Evolutionary conservation across 2,113 vertebrate species (phyloP).

Genomic region (Paracyprichromis sp.): DNA sequence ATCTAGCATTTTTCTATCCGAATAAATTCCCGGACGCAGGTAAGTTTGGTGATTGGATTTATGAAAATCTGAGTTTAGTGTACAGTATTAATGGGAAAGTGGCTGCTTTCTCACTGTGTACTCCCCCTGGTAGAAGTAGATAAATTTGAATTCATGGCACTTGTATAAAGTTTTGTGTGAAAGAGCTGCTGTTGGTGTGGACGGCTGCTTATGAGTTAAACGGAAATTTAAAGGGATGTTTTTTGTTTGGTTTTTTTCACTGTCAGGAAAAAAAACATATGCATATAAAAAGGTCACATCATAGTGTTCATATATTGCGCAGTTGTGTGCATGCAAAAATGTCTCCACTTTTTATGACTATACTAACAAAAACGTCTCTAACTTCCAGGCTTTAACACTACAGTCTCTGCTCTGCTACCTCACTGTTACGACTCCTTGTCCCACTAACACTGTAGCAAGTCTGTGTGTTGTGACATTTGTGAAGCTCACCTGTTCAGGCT

Average conservation of each 20-base stretch:
- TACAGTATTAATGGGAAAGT: background rate
- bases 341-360: background rate
- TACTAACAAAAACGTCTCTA: background rate
- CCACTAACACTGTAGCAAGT: background rate
- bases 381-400: background rate
- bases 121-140: background rate
- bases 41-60: constrained; percentile 36
- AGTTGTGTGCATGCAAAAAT: background rate
- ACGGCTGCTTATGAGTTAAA: background rate
- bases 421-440: background rate
- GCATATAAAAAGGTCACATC: background rate
- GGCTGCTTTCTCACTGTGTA: background rate
- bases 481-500: constrained; percentile 33
- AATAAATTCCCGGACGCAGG: constrained; percentile 31
- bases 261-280: background rate
- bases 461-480: constrained; percentile 11
- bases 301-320: background rate
- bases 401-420: background rate
- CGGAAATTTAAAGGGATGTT: background rate
- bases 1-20: background rate
- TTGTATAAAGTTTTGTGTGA: background rate
- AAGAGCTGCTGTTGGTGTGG: background rate
- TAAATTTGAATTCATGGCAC: background rate
- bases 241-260: background rate
- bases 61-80: background rate